Base-by-base conservation (phyloP, 2,888 invertebrate species). In the Melikaiella ostensackeni region DNA sequence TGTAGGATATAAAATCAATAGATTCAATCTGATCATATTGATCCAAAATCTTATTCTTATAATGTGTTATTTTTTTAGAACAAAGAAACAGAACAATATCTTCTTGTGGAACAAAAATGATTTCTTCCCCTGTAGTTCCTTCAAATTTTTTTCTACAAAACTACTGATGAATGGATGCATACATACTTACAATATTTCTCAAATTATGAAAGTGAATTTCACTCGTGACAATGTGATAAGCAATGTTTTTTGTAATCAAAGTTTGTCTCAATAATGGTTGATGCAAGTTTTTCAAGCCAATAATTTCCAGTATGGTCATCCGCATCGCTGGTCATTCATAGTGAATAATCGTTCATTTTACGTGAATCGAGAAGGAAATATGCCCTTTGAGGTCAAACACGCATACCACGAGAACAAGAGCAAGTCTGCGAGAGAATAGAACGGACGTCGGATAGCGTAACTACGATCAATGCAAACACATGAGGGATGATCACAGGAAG, bases 401-500 rank as follows among this genome's bases (percentile, higher is more conserved):
- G 9, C 50, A 9, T 50, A n/a, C 50, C n/a, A n/a, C 9, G 9
- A 50, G 50, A 50, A 50, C 9, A 50, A 50, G 50, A 50, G 50
- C n/a, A n/a, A 50, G n/a, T 50, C n/a, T 50, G 50, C n/a, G n/a
- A 50, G n/a, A n/a, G n/a, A 50, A 50, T 50, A 2, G 50, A 50
- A 9, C n/a, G 50, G 50, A 50, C 50, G 50, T 50, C n/a, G n/a
- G 50, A 8, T 9, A 50, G 50, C 50, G 8, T 50, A 50, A 50
- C 50, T 50, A 50, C 9, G 50, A n/a, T 50, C 50, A n/a, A n/a
- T 50, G 50, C 50, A 50, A 50, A 50, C 50, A 50, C 50, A 50
- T 50, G 50, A 50, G 50, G 50, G 50, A 50, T 50, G 50, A 50
- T 50, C 50, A 50, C 50, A 50, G 50, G 8, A 50, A 50, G 50